Evolutionary conservation across 2,797 vertebrate genomes (phyloP), one percentile per base, ranked within the genome.

Genomic region (Siniperca undulata): DNA sequence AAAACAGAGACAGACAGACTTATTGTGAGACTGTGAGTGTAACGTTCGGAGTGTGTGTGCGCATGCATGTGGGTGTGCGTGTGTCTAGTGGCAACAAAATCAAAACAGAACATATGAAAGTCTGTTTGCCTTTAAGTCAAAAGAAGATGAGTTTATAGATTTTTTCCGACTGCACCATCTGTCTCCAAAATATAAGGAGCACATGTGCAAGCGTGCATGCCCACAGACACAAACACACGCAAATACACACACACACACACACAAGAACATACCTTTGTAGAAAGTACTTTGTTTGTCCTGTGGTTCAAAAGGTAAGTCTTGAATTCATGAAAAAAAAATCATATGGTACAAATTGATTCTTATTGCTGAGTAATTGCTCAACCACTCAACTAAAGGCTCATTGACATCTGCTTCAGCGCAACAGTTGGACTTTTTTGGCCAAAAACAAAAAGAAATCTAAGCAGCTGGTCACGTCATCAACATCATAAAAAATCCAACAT

Each of bases 71-170:
- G 66, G 0, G 38, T 0, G 22, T 55, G 42, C 3, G 2, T 59
- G 48, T 73, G 53, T 82, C 61, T 64, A 14, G 60, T 62, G 72
- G 66, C 76, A 74, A 76, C 62, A 69, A 55, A 84, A 74, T 70
- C 66, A 78, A 72, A 84, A 73, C 59, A 55, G 53, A 78, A 82
- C 70, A 71, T 77, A 84, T 81, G 67, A 80, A 77, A 62, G 80
- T 42, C 74, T 30, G 66, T 87, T 85, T 89, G 84, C 70, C 81
- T 83, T 87, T 46, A 70, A 84, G 79, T 87, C 62, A 89, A 85
- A 77, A 79, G 73, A 80, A 86, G 81, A 90, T 86, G 83, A 88
- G 74, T 86, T 87, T 84, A 87, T 89, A 59, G 79, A 87, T 90
- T 87, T 75, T 72, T 72, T 44, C 62, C 0, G 7, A 52, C 68